Evolutionary conservation across 2,888 invertebrate species (phyloP), one percentile per base, ranked within the genome.

Genomic region (Hirudinaria manillensis): DNA sequence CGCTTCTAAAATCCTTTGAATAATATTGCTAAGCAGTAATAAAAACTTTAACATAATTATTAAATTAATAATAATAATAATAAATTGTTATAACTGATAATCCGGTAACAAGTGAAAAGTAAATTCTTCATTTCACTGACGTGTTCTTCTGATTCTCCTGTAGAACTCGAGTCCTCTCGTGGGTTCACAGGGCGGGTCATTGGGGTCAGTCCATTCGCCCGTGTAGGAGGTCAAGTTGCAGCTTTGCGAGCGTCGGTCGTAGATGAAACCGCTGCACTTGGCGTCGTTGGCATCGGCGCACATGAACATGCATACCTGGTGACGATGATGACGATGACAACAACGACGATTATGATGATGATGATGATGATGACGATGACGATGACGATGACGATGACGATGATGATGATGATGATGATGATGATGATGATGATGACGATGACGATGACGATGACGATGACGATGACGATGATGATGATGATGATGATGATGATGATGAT

Each of bases 181-280:
- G n/a, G 24, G n/a, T 1, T 55, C 2, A 70, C 75, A 75, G 19
- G 55, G n/a, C 0, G 45, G 53, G 34, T 75, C 66, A 53, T 3
- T 66, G 10, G 0, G 53, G 10, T 75, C 75, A 24, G 68, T 10
- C 76, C 76, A 76, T 53, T 76, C 76, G 24, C 76, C 76, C 7
- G 73, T 76, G 68, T 76, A 76, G 19, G 76, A 72, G 29, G 76
- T 66, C 19, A 76, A 53, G 32, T 32, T 10, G 53, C 76, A 76
- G 36, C 56, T 72, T 27, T 56, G 51, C 0, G 21, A 4, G n/a
- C 24, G 38, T 1, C 72, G 29, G 45, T 68, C 32, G 76, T 34
- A 68, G 3, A 75, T 51, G 29, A 75, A 68, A 29, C 75, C 76
- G 55, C 73, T 73, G 73, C 76, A 76, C n/a, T 65, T 61, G 53